phyloP scores from a whole-genome alignment of 2,797 vertebrate species.

The Poeciliopsis paucimaculata region DNA sequence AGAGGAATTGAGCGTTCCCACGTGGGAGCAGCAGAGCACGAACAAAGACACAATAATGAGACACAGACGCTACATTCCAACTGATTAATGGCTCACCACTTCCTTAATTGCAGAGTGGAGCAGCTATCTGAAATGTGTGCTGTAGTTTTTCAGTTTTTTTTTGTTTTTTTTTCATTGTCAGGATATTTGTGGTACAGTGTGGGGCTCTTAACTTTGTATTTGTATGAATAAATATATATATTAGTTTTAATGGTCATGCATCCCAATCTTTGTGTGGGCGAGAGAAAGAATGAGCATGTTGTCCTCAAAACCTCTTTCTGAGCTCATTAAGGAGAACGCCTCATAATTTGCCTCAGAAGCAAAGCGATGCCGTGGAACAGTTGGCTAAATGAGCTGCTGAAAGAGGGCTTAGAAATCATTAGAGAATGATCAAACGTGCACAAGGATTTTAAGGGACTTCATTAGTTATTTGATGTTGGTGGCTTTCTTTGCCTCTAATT shows the following conservation, averaged over 20 bases:
- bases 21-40: constrained; percentile 46
- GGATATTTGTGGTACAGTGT: neutral
- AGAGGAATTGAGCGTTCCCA: constrained; percentile 59
- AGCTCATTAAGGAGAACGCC: constrained; percentile 62
- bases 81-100: constrained; percentile 69
- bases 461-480: constrained; percentile 9
- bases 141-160: constrained; percentile 1
- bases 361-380: constrained; percentile 35
- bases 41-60: constrained; percentile 71
- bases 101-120: constrained; percentile 67
- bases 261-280: constrained; percentile 18
- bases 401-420: constrained; percentile 37
- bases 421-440: constrained; percentile 29
- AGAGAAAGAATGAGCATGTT: constrained; percentile 10
- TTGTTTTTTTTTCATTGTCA: neutral
- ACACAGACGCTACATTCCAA: constrained; percentile 55
- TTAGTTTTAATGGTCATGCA: constrained; percentile 6
- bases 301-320: constrained; percentile 45
- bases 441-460: constrained; percentile 24
- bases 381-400: constrained; percentile 48
- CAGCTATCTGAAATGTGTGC: constrained; percentile 58
- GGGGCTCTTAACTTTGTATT: neutral
- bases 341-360: constrained; percentile 52
- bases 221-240: no score
- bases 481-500: constrained; percentile 23